Evolutionary conservation across 2,797 vertebrate genomes (phyloP), one percentile per base, ranked within the genome.

Genomic region (Sibirionetta formosa): DNA sequence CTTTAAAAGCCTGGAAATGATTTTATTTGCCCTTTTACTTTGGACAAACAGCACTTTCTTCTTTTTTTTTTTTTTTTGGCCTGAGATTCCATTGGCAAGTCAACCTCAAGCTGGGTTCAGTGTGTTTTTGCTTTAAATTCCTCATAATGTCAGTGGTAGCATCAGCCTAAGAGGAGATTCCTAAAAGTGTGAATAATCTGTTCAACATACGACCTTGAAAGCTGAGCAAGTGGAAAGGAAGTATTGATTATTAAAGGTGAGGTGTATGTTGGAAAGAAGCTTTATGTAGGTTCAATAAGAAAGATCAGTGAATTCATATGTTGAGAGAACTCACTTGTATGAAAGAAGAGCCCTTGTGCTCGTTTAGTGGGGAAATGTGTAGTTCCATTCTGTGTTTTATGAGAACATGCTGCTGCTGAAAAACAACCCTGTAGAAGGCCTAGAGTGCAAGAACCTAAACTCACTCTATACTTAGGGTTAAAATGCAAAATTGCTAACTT

Each of bases 41-140:
- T 93, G 88, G 93, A 71, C 94, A 96, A 96, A 93, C 58, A 95
- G 42, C 69, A 85, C 75, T 92, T 95, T 95, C 94, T 96, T 96
- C 95, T 96, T 95, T 91, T 95, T 95, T 50, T 95, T 95, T 96
- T 96, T 97, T 96, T 95, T 91, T 95, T 95, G 94, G 96, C 86
- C 71, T 88, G 91, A 33, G 53, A 53, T 91, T 86, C 90, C 92
- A 81, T 56, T 0, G 0, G 50, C 78, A 93, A 88, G 96, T 95
- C 81, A 95, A 96, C 94, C 60, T 24, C 29, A 73, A 93, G 88
- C 57, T 61, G 92, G 64, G 92, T 96, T 96, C 40, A 1, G 42
- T 68, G 64, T 87, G 68, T 7, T 95, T 96, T 93, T 94, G 38
- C 92, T 94, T 68, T 75, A 53, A 72, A 95, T 95, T 95, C 86